Base-by-base conservation (phyloP, 92 coral and sea anemone species). In the Actinernus sp. region DNA sequence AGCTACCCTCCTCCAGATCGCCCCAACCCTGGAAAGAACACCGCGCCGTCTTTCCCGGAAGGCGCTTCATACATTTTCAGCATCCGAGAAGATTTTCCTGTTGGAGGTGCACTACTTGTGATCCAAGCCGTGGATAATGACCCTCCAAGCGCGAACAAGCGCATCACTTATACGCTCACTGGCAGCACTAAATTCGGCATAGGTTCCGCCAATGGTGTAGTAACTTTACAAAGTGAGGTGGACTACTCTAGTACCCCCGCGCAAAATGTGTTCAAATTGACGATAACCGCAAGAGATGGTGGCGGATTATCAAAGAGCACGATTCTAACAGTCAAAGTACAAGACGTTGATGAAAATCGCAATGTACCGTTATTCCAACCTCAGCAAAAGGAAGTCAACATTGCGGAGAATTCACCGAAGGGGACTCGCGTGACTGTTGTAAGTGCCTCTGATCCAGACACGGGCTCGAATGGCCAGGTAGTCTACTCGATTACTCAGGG, bases 51-150 rank as follows among this genome's bases (percentile, higher is more conserved):
- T 8, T 90, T 90, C 44, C 92, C 86, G 1, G 76, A 80, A 16
- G 83, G 81, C 5, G 4, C 52, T 12, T 67, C 89, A 4, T 90
- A 84, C 45, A 50, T 65, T 27, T 73, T 82, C 4, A 86, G 81
- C 73, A 63, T 90, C 14, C 79, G 91, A 18, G 97, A 90, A 44
- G 91, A 90, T 52, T 86, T 85, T 39, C 97, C 97, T 5, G 59
- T 71, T 6, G 40, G 40, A 0, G 97, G 92, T 3, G 76, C 84
- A 0, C 38, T 90, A 8, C 73, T 76, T 38, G 57, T 90, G 0
- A 64, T 90, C 36, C 73, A 74, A 23, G 97, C 97, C 9, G 74
- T 63, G 16, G 92, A 72, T 21, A 62, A 66, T 18, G 89, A 85
- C 49, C 68, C 92, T 10, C 58, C 67, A 2, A 66, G 89, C 6